Base-by-base conservation (phyloP, 2,113 vertebrate species). In the Carettochelys insculpta region DNA sequence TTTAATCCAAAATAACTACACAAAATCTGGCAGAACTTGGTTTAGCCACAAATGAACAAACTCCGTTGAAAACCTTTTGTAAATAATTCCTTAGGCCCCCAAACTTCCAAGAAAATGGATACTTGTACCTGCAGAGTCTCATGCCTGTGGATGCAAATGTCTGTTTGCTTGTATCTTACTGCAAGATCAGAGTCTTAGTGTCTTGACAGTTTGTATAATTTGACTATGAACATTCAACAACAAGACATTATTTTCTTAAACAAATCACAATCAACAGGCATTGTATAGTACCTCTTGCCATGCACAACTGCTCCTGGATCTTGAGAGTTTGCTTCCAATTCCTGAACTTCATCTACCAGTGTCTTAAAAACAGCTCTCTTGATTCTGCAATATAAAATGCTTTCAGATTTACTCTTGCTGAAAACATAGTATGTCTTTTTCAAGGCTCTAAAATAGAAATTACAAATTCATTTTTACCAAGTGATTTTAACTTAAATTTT, bases 321-420 rank as follows among this genome's bases (percentile, higher is more conserved):
- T 97, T 99, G 98, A 82, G 98, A 99, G 94, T 99, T 98, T 13
- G 99, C 99, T 97, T 99, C 99, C 41, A 99, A 95, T 91, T 99
- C 99, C 94, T 99, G 99, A 92, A 99, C 99, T 97, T 99, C 99
- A 96, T 99, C 99, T 89, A 99, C 99, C 91, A 99, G 96, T 14
- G 98, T 99, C 98, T 99, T 99, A 97, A 99, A 99, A 90, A 96
- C 98, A 24, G 98, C 98, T 96, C 98, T 99, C 96, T 99, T 99
- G 92, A 99, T 91, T 31, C 99, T 99, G 97, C 53, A 82, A 92
- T 41, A 94, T 17, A 89, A 89, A 91, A 94, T 81, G 92, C 27
- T 85, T 50, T 53, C 77, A 89, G 80, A 95, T 73, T 93, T 86
- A 93, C 20, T 90, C 9, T 79, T 93, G 56, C 92, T 87, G 48